Conservation (phyloP, 1,140 invertebrate genomes). For the Lithobius niger region DNA sequence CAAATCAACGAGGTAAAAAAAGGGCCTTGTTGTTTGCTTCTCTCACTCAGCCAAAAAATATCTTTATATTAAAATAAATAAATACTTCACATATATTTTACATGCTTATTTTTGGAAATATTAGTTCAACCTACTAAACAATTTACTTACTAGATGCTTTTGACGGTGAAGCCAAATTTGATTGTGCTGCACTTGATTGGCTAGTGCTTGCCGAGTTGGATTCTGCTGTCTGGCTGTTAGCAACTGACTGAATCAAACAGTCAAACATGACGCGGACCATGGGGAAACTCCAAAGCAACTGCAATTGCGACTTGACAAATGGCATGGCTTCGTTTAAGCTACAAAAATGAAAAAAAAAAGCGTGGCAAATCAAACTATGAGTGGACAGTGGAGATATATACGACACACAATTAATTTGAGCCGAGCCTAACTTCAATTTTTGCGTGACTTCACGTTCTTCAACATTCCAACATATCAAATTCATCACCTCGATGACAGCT, state of each 20-base stretch:
- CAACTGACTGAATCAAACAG: constrained; percentile 19
- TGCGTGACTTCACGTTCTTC: too few species aligned
- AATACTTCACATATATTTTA: too few species aligned
- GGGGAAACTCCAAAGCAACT: constrained; percentile 65
- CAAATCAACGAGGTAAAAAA: too few species aligned
- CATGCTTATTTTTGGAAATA: neutral
- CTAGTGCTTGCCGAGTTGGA: neutral
- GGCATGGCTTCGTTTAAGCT: constrained; percentile 69
- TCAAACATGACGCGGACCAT: constrained; percentile 42
- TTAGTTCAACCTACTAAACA: neutral
- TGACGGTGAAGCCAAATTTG: neutral
- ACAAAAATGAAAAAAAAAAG: constrained; percentile 20
- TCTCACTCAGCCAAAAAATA: too few species aligned
- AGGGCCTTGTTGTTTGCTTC: too few species aligned
- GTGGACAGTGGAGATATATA: too few species aligned
- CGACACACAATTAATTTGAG: too few species aligned
- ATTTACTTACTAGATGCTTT: constrained; percentile 8
- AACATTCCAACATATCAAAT: too few species aligned
- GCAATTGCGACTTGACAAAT: constrained; percentile 64
- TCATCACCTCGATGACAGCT: too few species aligned
- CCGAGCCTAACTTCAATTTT: too few species aligned
- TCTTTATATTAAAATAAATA: too few species aligned
- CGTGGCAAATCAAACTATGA: too few species aligned
- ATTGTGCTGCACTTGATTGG: neutral
- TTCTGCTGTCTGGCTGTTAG: neutral